Percentiles rank a stretch among this genome's conserved stretches.
phyloP scores from a whole-genome alignment of 1,140 invertebrate genomes.

The Melanaphis sacchari region DNA sequence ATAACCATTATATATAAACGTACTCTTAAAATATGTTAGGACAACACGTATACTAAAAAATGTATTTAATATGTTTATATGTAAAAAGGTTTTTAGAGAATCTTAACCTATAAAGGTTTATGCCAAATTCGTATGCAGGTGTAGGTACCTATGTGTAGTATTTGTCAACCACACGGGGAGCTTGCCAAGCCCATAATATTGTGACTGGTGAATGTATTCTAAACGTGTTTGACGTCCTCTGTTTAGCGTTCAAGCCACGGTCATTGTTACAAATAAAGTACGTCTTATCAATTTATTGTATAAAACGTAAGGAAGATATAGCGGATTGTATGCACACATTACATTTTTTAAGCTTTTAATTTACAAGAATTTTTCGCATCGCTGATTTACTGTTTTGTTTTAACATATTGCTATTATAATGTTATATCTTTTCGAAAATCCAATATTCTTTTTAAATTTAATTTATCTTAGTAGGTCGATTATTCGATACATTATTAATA shows the following conservation, averaged over 20 bases:
- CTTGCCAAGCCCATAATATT: slow-evolving; percentile 35
- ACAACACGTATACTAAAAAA: not conserved
- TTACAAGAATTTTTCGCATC: not conserved
- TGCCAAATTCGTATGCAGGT: not conserved
- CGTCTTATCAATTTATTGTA: not conserved
- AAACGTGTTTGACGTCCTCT: slow-evolving; percentile 20
- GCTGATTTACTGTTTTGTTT: not conserved
- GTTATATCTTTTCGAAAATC: not conserved
- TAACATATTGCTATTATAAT: not conserved
- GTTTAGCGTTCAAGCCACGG: not conserved
- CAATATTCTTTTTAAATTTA: not conserved
- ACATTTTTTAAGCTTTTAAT: not conserved
- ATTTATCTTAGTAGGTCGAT: not conserved
- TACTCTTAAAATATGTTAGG: not conserved
- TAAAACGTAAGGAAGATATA: not conserved
- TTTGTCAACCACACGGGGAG: slow-evolving; percentile 2
- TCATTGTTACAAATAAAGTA: slow-evolving; percentile 2
- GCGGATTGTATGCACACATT: not conserved
- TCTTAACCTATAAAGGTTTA: slow-evolving; percentile 28
- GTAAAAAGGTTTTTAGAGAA: not conserved
- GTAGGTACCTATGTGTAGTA: not conserved
- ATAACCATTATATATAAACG: not conserved
- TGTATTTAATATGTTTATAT: not conserved
- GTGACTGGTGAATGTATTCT: slow-evolving; percentile 3
- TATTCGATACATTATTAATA: not conserved